These are phyloP conservation scores for Venustaconcha ellipsiformis DNA, from an alignment of 1,140 invertebrate species.

Conservation along the genomic window DNA sequence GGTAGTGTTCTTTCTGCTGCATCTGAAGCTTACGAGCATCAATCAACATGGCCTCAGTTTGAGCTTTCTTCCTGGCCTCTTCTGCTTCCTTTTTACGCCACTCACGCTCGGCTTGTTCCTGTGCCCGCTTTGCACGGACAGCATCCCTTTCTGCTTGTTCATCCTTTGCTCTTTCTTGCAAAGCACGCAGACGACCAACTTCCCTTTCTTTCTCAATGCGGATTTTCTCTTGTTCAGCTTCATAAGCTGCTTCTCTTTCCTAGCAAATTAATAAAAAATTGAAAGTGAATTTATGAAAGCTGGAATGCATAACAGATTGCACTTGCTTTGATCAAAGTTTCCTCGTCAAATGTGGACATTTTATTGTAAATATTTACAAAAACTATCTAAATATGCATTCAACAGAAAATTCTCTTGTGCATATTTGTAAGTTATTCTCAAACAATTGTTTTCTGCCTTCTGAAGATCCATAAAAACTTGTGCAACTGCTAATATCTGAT, in stretches of 20 bases:
- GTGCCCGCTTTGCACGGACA: constrained; percentile 67
- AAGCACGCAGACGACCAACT: constrained; percentile 60
- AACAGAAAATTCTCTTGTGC: too few relatives aligned
- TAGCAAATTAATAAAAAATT: constrained; percentile 18
- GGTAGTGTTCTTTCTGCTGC: constrained; percentile 67
- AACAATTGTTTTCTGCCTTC: too few relatives aligned
- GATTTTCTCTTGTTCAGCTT: constrained; percentile 66
- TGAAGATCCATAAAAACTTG: too few relatives aligned
- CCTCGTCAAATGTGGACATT: too few relatives aligned
- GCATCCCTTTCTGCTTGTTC: constrained; percentile 68
- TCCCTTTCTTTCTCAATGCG: constrained; percentile 70
- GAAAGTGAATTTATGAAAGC: too few relatives aligned
- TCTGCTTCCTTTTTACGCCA: constrained; percentile 69
- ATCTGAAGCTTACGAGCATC: constrained; percentile 65
- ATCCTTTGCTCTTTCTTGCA: constrained; percentile 68
- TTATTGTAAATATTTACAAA: too few relatives aligned
- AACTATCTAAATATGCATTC: too few relatives aligned
- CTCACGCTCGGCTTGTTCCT: constrained; percentile 68
- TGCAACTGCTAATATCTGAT: too few relatives aligned
- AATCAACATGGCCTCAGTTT: constrained; percentile 63
- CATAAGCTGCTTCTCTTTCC: constrained; percentile 68
- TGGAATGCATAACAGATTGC: too few relatives aligned
- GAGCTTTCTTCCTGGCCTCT: constrained; percentile 63
- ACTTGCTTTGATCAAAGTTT: too few relatives aligned
- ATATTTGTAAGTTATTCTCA: too few relatives aligned